phyloP scores from a whole-genome alignment of 2,797 vertebrate species.

The Thalassophryne amazonica region DNA sequence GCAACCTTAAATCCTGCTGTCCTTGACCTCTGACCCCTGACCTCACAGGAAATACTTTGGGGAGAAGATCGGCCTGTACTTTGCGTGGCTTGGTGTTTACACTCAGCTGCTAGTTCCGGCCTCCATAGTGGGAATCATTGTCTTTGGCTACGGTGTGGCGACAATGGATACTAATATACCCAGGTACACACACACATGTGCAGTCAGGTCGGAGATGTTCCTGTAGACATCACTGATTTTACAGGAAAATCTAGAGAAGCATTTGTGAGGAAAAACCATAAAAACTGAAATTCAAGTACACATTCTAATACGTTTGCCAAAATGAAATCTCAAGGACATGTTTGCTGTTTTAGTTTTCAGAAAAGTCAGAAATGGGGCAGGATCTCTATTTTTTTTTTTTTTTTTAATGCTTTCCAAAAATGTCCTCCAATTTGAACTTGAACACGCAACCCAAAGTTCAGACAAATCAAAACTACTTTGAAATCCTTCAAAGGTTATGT shows the following conservation, averaged over 20 bases:
- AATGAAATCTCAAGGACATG: too few relatives aligned
- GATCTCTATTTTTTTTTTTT: too few relatives aligned
- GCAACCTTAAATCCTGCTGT: neutral
- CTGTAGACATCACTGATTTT: neutral
- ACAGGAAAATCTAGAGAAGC: neutral
- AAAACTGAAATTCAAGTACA: too few relatives aligned
- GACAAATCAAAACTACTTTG: too few relatives aligned
- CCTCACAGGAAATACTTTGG: constrained; percentile 93
- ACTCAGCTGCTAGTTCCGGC: constrained; percentile 93
- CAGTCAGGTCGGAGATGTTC: neutral
- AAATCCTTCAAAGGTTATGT: too few relatives aligned
- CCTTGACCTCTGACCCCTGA: constrained; percentile 32
- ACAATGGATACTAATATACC: constrained; percentile 93
- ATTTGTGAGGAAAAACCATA: too few relatives aligned
- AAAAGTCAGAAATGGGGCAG: too few relatives aligned
- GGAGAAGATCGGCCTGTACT: constrained; percentile 97
- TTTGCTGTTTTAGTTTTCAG: too few relatives aligned
- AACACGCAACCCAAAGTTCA: too few relatives aligned
- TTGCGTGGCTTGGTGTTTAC: constrained; percentile 96
- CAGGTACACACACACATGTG: constrained; percentile 76
- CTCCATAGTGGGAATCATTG: constrained; percentile 91
- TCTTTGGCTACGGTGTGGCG: constrained; percentile 93
- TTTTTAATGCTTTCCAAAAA: too few relatives aligned
- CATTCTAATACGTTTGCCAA: too few relatives aligned
- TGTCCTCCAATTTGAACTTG: too few relatives aligned